Evolutionary conservation across 2,797 vertebrate species (phyloP).

Genomic region (Oophaga sylvatica): DNA sequence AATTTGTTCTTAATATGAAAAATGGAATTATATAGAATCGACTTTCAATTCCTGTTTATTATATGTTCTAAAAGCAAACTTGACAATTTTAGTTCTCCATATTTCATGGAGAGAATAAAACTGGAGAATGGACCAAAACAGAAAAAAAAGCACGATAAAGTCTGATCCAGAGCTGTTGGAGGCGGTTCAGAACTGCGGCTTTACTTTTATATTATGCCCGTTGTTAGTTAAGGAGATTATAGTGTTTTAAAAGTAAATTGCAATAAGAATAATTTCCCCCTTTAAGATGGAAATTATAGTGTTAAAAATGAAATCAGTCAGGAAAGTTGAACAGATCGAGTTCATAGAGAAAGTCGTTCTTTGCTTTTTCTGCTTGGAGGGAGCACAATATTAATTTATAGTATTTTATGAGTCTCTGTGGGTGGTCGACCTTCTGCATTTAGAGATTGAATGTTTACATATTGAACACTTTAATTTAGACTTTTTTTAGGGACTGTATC

Average conservation of each 20-base stretch:
- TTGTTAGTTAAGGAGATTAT: background rate
- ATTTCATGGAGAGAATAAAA: background rate
- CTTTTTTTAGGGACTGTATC: too few relatives aligned
- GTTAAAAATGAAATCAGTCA: background rate
- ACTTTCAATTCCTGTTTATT: slow-evolving; percentile 3
- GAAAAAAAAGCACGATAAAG: background rate
- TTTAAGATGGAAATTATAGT: background rate
- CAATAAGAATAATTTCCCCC: background rate
- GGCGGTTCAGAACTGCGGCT: too few relatives aligned
- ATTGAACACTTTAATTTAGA: too few relatives aligned
- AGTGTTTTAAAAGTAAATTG: background rate
- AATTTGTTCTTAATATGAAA: slow-evolving; percentile 33
- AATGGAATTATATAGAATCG: slow-evolving; percentile 3
- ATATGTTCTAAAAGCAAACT: background rate
- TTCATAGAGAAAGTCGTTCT: background rate
- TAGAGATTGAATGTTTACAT: too few relatives aligned
- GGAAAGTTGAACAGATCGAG: background rate
- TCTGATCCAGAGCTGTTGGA: background rate
- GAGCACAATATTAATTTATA: background rate
- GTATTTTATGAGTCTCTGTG: too few relatives aligned
- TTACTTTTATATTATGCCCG: background rate
- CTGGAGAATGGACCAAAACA: background rate
- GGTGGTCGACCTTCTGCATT: too few relatives aligned
- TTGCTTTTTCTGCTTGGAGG: background rate
- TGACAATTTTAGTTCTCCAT: background rate